Conservation (phyloP, 2,888 invertebrate species). For the Drosophila infuscata region DNA sequence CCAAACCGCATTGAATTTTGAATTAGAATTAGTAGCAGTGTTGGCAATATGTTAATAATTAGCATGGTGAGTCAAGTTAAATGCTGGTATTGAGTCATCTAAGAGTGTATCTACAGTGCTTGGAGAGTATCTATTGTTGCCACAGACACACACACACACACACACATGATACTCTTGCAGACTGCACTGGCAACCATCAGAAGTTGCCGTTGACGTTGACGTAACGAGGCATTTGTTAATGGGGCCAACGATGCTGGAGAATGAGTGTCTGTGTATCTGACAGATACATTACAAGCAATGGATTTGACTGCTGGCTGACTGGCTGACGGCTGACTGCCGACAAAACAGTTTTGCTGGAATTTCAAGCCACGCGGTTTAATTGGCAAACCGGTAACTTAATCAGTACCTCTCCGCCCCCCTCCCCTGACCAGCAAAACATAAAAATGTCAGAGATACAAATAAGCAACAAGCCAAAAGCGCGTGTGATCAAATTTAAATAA, state of each 20-base stretch:
- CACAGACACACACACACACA: neutral
- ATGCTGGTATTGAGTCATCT: neutral
- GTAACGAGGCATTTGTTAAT: constrained; percentile 22
- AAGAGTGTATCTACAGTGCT: neutral
- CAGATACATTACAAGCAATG: constrained; percentile 60
- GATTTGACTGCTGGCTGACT: constrained; percentile 15
- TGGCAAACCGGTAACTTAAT: constrained; percentile 69
- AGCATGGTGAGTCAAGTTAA: neutral
- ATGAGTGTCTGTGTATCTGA: constrained; percentile 41
- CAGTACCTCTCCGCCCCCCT: neutral
- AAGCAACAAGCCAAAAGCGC: constrained; percentile 17
- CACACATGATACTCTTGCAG: neutral
- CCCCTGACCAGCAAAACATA: neutral
- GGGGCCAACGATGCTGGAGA: constrained; percentile 14
- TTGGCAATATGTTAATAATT: neutral
- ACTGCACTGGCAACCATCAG: constrained; percentile 4
- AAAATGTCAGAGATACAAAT: constrained; percentile 16
- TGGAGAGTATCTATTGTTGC: neutral
- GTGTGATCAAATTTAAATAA: constrained; percentile 17
- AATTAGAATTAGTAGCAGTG: neutral
- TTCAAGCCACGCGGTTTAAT: constrained; percentile 55
- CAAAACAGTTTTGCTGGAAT: constrained; percentile 45
- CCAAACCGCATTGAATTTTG: neutral
- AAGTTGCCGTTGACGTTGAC: constrained; percentile 11
- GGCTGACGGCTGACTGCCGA: constrained; percentile 1